These are phyloP conservation scores for Drosophila robusta DNA, from an alignment of 2,888 invertebrate genomes.

Conservation along the genomic window DNA sequence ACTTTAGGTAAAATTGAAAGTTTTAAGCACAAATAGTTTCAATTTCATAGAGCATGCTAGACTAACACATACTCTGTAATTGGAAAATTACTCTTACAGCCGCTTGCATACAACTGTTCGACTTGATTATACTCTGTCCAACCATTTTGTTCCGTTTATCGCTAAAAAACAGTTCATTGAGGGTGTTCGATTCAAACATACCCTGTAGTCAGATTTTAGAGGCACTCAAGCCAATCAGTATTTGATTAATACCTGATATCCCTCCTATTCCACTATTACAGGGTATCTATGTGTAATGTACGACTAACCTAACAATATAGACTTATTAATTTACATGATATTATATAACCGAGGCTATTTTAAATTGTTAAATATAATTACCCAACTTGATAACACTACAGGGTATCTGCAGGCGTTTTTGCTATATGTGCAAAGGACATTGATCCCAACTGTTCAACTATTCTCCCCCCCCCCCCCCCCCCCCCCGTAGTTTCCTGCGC, in stretches of 20 bases:
- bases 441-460: constrained; percentile 20
- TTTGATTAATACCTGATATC: not conserved
- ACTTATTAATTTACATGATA: no score
- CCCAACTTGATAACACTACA: not conserved
- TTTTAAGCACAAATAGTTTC: no score
- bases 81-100: no score
- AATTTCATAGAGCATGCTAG: not conserved
- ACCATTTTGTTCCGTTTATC: no score
- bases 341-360: no score
- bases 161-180: no score
- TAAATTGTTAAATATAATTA: no score
- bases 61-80: not conserved
- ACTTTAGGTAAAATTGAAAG: no score
- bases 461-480: not conserved
- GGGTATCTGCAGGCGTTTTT: constrained; percentile 10
- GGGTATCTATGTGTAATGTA: not conserved
- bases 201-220: not conserved
- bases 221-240: not conserved
- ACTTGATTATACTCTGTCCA: not conserved
- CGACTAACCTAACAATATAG: not conserved
- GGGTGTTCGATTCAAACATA: not conserved
- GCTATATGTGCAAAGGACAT: constrained; percentile 16
- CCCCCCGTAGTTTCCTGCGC: constrained; percentile 14
- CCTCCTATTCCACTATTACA: no score
- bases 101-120: no score